Evolutionary conservation across 2,113 vertebrate genomes (phyloP).

Genomic region (Planiliza haematocheilus): DNA sequence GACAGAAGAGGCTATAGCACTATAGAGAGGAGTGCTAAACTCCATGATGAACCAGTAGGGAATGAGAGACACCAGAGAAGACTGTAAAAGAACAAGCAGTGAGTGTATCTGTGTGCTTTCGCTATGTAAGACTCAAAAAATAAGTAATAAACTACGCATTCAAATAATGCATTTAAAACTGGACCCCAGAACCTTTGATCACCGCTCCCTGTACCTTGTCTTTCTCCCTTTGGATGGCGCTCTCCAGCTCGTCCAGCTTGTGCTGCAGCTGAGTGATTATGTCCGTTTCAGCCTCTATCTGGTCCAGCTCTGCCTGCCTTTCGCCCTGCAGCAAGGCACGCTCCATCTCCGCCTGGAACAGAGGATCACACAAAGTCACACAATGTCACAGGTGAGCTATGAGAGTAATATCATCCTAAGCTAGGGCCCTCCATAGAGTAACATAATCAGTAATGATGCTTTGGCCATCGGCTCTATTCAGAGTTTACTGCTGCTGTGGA

Average conservation of each 20-base stretch:
- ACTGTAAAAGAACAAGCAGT: conserved; percentile 33
- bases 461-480: too few species aligned
- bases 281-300: conserved; percentile 90
- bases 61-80: conserved; percentile 27
- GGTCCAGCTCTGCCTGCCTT: conserved; percentile 86
- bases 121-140: conserved; percentile 4
- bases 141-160: not conserved
- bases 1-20: too few species aligned
- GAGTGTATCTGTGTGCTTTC: conserved; percentile 12
- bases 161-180: not conserved
- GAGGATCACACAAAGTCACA: not conserved
- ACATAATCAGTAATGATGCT: not conserved
- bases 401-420: not conserved
- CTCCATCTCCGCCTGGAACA: conserved; percentile 93
- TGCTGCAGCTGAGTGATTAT: conserved; percentile 88
- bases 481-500: too few species aligned
- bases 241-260: conserved; percentile 89
- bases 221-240: conserved; percentile 88
- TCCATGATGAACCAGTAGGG: conserved; percentile 4
- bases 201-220: conserved; percentile 87
- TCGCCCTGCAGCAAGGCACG: conserved; percentile 93
- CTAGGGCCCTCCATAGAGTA: not conserved
- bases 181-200: too few species aligned
- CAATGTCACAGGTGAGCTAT: not conserved
- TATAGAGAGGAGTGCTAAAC: conserved; percentile 13